Evolutionary conservation across 2,797 vertebrate genomes (phyloP).

Genomic region (Phyllotis vaccarum): DNA sequence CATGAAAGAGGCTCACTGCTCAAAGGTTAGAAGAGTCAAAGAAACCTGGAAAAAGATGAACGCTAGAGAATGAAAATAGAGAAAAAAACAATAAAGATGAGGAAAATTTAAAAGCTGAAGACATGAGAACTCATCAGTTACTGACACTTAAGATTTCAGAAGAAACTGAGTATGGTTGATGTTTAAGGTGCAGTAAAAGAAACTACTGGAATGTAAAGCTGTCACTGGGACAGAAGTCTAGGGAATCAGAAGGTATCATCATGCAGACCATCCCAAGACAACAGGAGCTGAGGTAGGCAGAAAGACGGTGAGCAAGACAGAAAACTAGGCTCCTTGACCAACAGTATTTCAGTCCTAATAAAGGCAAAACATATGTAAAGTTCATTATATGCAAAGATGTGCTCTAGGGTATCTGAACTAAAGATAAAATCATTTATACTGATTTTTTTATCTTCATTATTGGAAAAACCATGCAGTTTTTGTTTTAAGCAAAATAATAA

Average conservation of each 20-base stretch:
- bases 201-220: constrained; percentile 58
- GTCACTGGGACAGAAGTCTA: neutral
- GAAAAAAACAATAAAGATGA: constrained; percentile 16
- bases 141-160: constrained; percentile 51
- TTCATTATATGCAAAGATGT: constrained; percentile 57
- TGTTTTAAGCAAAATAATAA: constrained; percentile 70
- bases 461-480: constrained; percentile 48
- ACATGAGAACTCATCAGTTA: constrained; percentile 24
- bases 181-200: neutral
- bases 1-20: neutral
- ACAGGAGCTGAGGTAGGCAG: constrained; percentile 72
- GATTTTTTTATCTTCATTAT: constrained; percentile 55
- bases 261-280: constrained; percentile 53
- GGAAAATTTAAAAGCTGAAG: neutral
- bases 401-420: constrained; percentile 9
- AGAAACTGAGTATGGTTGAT: constrained; percentile 7
- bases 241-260: neutral
- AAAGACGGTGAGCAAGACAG: constrained; percentile 42
- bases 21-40: neutral
- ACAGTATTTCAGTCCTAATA: constrained; percentile 29
- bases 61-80: neutral
- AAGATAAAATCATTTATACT: neutral
- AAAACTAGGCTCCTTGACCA: constrained; percentile 31
- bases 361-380: constrained; percentile 48
- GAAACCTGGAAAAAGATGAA: neutral